Conservation (phyloP, 2,797 vertebrate species). For the Acrossocheilus fasciatus region DNA sequence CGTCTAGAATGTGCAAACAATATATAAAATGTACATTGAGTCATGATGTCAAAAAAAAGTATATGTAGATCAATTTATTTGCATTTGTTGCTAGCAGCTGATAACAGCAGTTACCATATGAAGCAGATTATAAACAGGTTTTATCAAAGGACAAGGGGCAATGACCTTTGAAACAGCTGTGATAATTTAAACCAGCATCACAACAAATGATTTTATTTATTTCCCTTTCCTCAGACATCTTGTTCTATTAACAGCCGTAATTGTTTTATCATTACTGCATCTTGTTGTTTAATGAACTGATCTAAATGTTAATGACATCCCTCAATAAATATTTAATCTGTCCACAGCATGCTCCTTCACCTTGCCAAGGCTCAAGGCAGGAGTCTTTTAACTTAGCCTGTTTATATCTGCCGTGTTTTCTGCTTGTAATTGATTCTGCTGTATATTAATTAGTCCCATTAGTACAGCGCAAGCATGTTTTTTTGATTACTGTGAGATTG, state of each 20-base stretch:
- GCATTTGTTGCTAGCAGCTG: conserved; percentile 46
- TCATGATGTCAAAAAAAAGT: not conserved
- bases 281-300: conserved; percentile 84
- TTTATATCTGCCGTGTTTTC: conserved; percentile 59
- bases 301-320: conserved; percentile 83
- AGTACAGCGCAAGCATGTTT: conserved; percentile 50
- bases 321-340: conserved; percentile 84
- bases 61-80: not conserved
- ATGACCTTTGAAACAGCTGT: conserved; percentile 61
- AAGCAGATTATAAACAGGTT: conserved; percentile 53
- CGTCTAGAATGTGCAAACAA: not conserved
- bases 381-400: conserved; percentile 69
- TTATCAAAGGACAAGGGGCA: conserved; percentile 59
- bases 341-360: conserved; percentile 73
- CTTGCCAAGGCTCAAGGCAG: conserved; percentile 69
- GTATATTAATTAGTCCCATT: conserved; percentile 69
- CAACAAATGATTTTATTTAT: conserved; percentile 48
- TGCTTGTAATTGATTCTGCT: conserved; percentile 61
- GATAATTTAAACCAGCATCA: conserved; percentile 53
- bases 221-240: conserved; percentile 66
- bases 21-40: not conserved
- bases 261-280: conserved; percentile 76
- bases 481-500: conserved; percentile 60
- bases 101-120: conserved; percentile 57
- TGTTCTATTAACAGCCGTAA: conserved; percentile 78